Percentiles rank a stretch among this genome's conserved stretches.
Conservation (phyloP, 2,888 invertebrate species). For the Amphipyra berbera region DNA sequence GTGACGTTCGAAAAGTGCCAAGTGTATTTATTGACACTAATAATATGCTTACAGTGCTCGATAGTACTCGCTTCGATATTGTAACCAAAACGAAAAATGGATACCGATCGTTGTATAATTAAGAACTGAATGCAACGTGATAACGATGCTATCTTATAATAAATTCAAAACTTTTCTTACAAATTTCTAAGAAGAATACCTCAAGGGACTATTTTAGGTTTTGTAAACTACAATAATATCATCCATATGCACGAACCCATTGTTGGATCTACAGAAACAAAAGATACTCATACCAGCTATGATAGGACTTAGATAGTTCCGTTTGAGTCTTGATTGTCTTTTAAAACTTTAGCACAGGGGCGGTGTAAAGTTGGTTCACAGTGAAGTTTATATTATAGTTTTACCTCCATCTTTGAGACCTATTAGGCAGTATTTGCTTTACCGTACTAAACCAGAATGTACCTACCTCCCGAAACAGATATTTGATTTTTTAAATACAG, state of each 20-base stretch:
- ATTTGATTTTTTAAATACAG: slow-evolving; percentile 17
- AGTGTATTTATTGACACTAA: too few species aligned
- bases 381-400: slow-evolving; percentile 28
- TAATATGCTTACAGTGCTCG: not conserved
- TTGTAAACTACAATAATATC: not conserved
- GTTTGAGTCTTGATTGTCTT: slow-evolving; percentile 47
- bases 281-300: slow-evolving; percentile 5
- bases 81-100: not conserved
- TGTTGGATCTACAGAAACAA: not conserved
- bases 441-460: not conserved
- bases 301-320: slow-evolving; percentile 31
- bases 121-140: not conserved
- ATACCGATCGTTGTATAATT: too few species aligned
- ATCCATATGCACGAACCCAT: not conserved
- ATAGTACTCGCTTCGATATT: not conserved
- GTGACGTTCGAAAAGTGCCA: not conserved
- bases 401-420: not conserved
- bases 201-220: not conserved
- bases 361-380: slow-evolving; percentile 22
- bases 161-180: not conserved
- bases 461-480: slow-evolving; percentile 19
- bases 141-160: not conserved
- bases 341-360: slow-evolving; percentile 30
- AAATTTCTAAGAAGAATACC: not conserved
- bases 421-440: not conserved